Evolutionary conservation across 1,140 invertebrate species (phyloP).

Genomic region (Cotesia vestalis): DNA sequence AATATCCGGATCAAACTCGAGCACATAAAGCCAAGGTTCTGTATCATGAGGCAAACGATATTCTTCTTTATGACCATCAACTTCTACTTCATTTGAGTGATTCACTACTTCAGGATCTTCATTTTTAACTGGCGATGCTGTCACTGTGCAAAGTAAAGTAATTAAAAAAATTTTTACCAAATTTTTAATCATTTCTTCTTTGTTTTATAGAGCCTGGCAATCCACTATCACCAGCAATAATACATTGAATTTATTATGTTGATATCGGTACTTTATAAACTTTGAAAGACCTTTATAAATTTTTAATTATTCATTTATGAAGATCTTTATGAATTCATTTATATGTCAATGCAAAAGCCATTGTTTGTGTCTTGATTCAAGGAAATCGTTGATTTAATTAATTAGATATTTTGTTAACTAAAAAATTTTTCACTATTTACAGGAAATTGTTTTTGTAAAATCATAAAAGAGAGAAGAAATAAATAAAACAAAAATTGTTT

Average conservation of each 20-base stretch:
- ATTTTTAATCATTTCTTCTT: neutral
- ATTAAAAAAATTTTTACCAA: neutral
- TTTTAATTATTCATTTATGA: conserved; percentile 1
- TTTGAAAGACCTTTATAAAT: neutral
- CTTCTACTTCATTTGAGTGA: neutral
- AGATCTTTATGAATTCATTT: too few relatives aligned
- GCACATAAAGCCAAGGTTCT: conserved; percentile 32
- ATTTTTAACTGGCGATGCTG: neutral
- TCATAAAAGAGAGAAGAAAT: too few relatives aligned
- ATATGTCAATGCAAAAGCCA: conserved; percentile 14
- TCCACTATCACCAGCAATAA: too few relatives aligned
- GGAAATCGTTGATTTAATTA: too few relatives aligned
- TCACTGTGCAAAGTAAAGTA: neutral
- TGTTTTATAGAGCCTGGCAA: too few relatives aligned
- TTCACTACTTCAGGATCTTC: neutral
- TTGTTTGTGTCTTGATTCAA: too few relatives aligned
- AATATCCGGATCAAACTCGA: conserved; percentile 38
- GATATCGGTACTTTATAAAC: too few relatives aligned
- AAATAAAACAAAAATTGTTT: too few relatives aligned
- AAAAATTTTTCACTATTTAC: too few relatives aligned
- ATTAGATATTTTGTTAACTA: too few relatives aligned
- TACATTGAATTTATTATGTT: too few relatives aligned
- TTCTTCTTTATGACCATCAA: neutral
- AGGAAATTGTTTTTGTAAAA: too few relatives aligned
- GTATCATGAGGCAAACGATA: conserved; percentile 39